Evolutionary conservation across 1,140 invertebrate genomes (phyloP), one percentile per base, ranked within the genome.

Genomic region (Ceratosolen solmsi): DNA sequence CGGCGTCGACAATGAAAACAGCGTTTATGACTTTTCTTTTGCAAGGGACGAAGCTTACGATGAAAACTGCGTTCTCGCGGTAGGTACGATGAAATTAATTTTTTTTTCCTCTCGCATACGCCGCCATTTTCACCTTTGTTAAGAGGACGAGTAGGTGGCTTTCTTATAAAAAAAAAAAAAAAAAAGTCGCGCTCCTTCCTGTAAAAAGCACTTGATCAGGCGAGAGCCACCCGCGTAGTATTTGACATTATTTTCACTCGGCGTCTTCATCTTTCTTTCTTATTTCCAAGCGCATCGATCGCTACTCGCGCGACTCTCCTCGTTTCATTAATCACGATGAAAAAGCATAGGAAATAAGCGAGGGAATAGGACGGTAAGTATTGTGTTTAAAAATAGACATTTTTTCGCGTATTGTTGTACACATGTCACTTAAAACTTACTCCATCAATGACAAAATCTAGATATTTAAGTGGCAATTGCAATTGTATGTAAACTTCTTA

Each of bases 1-100:
- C 72, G 60, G 68, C 38, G 75, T 33, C 81, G 65, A 73, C 80
- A 73, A 82, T 82, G 81, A 82, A 82, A 82, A 78, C 81, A 73
- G 60, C 74, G 74, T 82, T 82, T 82, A 82, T 78, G 77, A 82
- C 75, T n/a, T 22, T 38, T n/a, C 33, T 60, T 76, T 36, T 54
- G 17, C 41, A 25, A 56, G 33, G 63, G 51, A 36, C 20, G 30
- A 20, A 33, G 76, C 60, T 70, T n/a, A 30, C 63, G 68, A 58
- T 22, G 68, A 8, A 15, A 38, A 38, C 33, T 20, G 1, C 63
- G 63, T 11, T 54, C 9, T 54, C 9, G 51, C 41, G 41, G 41
- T 46, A 13, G 41, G 5, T 5, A 13, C 41, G 41, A 13, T 46
- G 41, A 46, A 46, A 13, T 63, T 27, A 17, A 2, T 46, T 46